Percentiles rank a stretch among this genome's conserved stretches.
Evolutionary conservation across 2,888 invertebrate species (phyloP).

Genomic region (Pseudococcus longispinus): DNA sequence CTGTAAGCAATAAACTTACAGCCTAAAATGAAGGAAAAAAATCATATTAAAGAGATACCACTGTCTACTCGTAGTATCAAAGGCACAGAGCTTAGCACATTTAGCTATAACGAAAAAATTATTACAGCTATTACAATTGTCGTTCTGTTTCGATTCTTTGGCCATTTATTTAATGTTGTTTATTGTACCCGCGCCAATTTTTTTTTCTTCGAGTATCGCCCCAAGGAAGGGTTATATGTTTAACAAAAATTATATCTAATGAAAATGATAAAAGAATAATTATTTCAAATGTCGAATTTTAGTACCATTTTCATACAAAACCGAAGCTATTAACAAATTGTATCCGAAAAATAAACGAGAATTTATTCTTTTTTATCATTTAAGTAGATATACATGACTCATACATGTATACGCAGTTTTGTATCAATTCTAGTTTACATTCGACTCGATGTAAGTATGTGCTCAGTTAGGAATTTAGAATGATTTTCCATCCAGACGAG

Average conservation of each 20-base stretch:
- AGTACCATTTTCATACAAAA: conserved; percentile 25
- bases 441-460: background rate
- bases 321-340: conserved; percentile 34
- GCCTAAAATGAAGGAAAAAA: conserved; percentile 50
- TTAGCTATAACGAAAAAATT: conserved; percentile 53
- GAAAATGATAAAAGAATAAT: conserved; percentile 39
- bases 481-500: background rate
- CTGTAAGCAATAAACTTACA: conserved; percentile 53
- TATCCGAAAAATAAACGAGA: conserved; percentile 1
- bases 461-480: background rate
- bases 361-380: background rate
- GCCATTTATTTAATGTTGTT: conserved; percentile 53
- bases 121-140: conserved; percentile 52
- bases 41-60: conserved; percentile 52
- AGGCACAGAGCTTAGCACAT: conserved; percentile 47
- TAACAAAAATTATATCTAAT: conserved; percentile 36
- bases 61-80: conserved; percentile 31
- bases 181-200: conserved; percentile 51
- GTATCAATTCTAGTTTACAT: background rate
- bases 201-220: conserved; percentile 39
- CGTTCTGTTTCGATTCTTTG: conserved; percentile 51
- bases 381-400: background rate
- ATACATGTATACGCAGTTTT: background rate
- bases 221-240: conserved; percentile 3
- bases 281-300: conserved; percentile 32